Base-by-base conservation (phyloP, 92 coral and sea anemone genomes). In the Ricordea florida region DNA sequence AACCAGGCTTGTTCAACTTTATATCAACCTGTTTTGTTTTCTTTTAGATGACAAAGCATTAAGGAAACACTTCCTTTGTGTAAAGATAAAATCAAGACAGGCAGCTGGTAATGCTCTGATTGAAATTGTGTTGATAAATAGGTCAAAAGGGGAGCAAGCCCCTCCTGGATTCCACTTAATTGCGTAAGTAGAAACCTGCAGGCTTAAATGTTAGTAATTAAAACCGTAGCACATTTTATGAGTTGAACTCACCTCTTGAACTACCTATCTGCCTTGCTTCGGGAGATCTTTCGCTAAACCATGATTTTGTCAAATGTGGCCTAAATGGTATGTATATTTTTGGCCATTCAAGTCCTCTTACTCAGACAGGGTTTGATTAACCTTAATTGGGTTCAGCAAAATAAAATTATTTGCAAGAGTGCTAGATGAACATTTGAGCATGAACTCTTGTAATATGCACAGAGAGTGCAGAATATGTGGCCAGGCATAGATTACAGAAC, bases 51-150 rank as follows among this genome's bases (percentile, higher is more conserved):
- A 94, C 36, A 94, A 92, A 58, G 90, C 97, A 32, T 55, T 94
- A 29, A 69, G 98, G 15, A 94, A 94, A 47, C 98, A 94, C 47
- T 79, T 72, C 30, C 68, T 92, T 9, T 88, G 93, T 48, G 13
- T 94, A 3, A 88, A 84, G 78, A 62, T 80, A 32, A 47, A 62
- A 29, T 87, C 87, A 34, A 88, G 83, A 62, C 83, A 86, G 64
- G 74, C 78, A 72, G 97, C 85, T 11, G 47, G 27, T 4, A 87
- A 74, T 49, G 94, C 94, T 25, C 70, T 94, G 29, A 66, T 74
- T 61, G 94, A 94, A 22, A 85, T 94, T 74, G 82, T 88, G 14
- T 83, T 90, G 29, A 88, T 94, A n/a, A 87, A 94, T 62, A 85
- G 61, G 37, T 88, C 93, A 2, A 94, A 94, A 71, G 97, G 94